These are phyloP conservation scores for Pangasius sanitwongsei DNA, from an alignment of 2,797 vertebrate genomes.

Conservation along the genomic window DNA sequence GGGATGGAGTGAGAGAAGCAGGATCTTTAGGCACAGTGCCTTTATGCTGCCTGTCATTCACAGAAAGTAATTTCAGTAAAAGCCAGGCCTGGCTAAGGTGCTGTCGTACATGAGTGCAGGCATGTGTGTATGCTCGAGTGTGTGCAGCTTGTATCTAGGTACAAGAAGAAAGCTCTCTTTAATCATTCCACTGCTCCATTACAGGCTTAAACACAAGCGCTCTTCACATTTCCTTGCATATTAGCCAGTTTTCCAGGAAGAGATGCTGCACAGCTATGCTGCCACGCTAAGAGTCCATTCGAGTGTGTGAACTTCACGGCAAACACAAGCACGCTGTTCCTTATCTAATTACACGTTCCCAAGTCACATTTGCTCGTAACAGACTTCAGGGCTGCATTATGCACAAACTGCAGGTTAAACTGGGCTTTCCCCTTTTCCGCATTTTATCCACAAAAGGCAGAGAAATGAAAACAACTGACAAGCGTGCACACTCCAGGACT, in stretches of 20 bases:
- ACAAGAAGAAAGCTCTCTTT: background rate
- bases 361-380: background rate
- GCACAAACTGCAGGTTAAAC: background rate
- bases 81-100: slow-evolving; percentile 30
- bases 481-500: background rate
- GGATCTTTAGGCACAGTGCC: background rate
- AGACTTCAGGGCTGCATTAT: background rate
- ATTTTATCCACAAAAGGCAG: background rate
- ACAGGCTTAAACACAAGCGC: slow-evolving; percentile 23
- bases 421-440: background rate
- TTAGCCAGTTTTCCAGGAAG: slow-evolving; percentile 24
- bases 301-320: background rate
- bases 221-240: slow-evolving; percentile 40
- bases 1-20: background rate
- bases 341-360: background rate
- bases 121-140: background rate
- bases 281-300: background rate
- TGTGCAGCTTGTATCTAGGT: background rate
- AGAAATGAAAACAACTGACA: slow-evolving; percentile 4
- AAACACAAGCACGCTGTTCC: no score
- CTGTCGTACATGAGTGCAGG: slow-evolving; percentile 27
- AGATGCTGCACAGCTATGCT: no score
- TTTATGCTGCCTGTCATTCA: slow-evolving; percentile 11
- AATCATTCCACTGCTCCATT: background rate
- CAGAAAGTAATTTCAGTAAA: slow-evolving; percentile 47